A percentile compares a stretch with the other conserved stretches of the same genome.
These are phyloP conservation scores for Ictalurus punctatus DNA, from an alignment of 2,113 vertebrate genomes.

Conservation along the genomic window DNA sequence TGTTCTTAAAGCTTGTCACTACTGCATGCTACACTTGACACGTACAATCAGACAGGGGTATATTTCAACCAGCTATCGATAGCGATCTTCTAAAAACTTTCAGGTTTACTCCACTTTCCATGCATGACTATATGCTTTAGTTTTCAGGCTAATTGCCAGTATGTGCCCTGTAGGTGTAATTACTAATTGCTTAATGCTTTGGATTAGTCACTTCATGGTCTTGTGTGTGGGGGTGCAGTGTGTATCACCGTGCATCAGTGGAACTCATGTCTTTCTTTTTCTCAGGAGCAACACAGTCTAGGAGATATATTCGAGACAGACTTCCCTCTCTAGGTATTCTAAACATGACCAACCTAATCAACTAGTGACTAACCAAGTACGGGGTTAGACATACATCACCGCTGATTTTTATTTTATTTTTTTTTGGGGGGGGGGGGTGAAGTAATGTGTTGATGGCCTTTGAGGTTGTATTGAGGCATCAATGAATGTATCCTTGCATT, in stretches of 20 bases:
- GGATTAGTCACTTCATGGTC: neutral
- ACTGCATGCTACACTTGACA: neutral
- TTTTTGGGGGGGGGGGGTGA: neutral
- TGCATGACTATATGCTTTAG: neutral
- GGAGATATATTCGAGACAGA: conserved; percentile 64
- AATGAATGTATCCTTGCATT: conserved; percentile 1
- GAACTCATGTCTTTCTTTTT: conserved; percentile 48
- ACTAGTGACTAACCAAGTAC: conserved; percentile 30
- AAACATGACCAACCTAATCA: conserved; percentile 49
- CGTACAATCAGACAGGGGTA: neutral
- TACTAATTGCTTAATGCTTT: conserved; percentile 20
- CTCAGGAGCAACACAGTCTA: conserved; percentile 56
- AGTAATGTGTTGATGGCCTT: conserved; percentile 12
- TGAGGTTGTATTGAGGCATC: neutral
- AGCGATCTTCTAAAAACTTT: neutral
- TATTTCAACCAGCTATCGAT: neutral
- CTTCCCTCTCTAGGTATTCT: conserved; percentile 66
- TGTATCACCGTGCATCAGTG: conserved; percentile 29
- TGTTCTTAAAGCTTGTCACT: neutral
- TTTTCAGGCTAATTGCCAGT: conserved; percentile 10
- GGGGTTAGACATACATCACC: neutral
- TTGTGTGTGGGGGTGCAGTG: conserved; percentile 4
- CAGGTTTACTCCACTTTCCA: neutral
- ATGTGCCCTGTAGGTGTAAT: conserved; percentile 12
- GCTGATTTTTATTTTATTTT: neutral